These are phyloP conservation scores for Cephalotes varians DNA, from an alignment of 2,888 invertebrate genomes.

Conservation along the genomic window DNA sequence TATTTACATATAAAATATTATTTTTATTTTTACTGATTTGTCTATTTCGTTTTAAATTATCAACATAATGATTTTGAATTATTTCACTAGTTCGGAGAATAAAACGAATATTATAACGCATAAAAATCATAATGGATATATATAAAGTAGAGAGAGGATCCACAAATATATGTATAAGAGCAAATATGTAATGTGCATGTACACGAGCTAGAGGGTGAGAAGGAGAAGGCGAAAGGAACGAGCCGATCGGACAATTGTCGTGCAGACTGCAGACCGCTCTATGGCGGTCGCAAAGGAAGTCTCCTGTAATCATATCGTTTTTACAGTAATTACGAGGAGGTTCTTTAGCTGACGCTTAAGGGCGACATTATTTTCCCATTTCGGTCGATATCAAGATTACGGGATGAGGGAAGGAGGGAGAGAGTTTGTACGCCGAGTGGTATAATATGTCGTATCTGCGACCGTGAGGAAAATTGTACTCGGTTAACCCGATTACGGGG, in stretches of 20 bases:
- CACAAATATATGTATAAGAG: not conserved
- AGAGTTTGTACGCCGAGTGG: constrained; percentile 11
- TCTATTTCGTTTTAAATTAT: constrained; percentile 17
- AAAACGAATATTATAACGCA: not conserved
- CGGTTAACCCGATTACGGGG: constrained; percentile 60
- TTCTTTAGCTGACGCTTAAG: constrained; percentile 69
- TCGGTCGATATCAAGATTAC: constrained; percentile 71
- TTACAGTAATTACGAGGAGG: constrained; percentile 77
- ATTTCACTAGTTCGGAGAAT: not conserved
- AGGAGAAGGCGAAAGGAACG: constrained; percentile 31
- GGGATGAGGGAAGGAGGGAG: constrained; percentile 24
- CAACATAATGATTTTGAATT: not conserved
- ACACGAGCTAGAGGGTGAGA: not conserved
- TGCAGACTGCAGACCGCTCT: not conserved
- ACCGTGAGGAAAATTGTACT: constrained; percentile 35
- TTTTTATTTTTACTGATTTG: not conserved
- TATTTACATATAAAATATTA: not conserved
- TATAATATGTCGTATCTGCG: constrained; percentile 38
- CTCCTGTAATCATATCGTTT: constrained; percentile 79
- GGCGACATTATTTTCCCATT: constrained; percentile 79
- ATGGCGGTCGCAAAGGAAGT: constrained; percentile 33
- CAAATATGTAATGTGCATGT: not conserved
- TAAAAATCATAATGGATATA: not conserved
- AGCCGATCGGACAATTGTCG: constrained; percentile 23
- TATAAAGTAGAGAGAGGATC: not conserved